Conservation (phyloP, 2,888 invertebrate genomes). For the Amiota mariae region DNA sequence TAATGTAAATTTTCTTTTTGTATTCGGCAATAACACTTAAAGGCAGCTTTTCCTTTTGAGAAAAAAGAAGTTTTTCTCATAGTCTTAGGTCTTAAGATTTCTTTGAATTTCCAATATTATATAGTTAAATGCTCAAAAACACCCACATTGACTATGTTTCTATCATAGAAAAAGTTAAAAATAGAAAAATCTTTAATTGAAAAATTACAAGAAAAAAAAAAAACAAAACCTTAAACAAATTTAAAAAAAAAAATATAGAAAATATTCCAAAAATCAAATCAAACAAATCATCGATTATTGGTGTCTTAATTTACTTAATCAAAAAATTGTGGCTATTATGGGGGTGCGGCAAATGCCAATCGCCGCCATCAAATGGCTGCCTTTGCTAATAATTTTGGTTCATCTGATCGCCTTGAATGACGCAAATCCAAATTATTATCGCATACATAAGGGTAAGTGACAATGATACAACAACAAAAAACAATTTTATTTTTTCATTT, state of each 20-base stretch:
- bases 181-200: neutral
- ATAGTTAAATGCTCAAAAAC: too few relatives aligned
- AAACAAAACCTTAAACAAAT: constrained; percentile 1
- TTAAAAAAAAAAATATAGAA: neutral
- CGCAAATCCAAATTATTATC: neutral
- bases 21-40: constrained; percentile 7
- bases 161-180: neutral
- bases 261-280: neutral
- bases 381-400: constrained; percentile 2
- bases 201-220: neutral
- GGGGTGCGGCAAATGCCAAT: constrained; percentile 1
- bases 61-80: too few relatives aligned
- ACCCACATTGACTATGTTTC: too few relatives aligned
- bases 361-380: constrained; percentile 2
- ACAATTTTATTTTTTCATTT: too few relatives aligned
- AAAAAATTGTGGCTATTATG: neutral
- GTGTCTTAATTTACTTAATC: neutral
- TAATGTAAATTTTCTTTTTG: neutral
- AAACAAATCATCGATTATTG: neutral
- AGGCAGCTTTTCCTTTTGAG: neutral
- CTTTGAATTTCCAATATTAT: too few relatives aligned
- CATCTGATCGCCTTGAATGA: neutral
- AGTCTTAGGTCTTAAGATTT: too few relatives aligned
- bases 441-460: constrained; percentile 8
- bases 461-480: neutral